Evolutionary conservation across 2,888 invertebrate genomes (phyloP).

Genomic region (Gymnoscelis rufifasciata): DNA sequence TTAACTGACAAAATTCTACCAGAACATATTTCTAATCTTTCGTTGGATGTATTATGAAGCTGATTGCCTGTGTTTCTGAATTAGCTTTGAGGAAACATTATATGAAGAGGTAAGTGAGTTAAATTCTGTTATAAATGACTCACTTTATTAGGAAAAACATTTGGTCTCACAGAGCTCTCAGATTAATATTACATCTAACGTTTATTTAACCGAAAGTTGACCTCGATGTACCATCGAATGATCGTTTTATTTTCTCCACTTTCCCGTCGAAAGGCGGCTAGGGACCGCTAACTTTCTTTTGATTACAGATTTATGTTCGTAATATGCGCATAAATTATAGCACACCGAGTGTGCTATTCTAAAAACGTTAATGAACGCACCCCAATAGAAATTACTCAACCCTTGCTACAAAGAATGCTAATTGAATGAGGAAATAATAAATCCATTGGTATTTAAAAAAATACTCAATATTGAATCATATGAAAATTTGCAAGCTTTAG

Average conservation of each 20-base stretch:
- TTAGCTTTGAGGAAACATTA: constrained; percentile 9
- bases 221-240: constrained; percentile 6
- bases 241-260: constrained; percentile 10
- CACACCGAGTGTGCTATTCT: constrained; percentile 1
- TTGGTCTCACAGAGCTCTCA: constrained; percentile 19
- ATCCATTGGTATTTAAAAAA: no score
- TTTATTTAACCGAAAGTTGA: constrained; percentile 9
- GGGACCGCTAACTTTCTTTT: constrained; percentile 30
- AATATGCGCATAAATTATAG: constrained; percentile 13
- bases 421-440: constrained; percentile 1
- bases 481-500: no score
- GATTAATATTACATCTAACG: constrained; percentile 22
- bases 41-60: constrained; percentile 23
- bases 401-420: not conserved
- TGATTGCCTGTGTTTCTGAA: constrained; percentile 25
- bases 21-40: constrained; percentile 11
- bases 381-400: not conserved
- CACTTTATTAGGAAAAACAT: constrained; percentile 13
- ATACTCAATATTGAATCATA: not conserved
- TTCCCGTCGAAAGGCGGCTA: constrained; percentile 22
- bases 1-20: constrained; percentile 20
- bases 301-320: constrained; percentile 29
- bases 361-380: constrained; percentile 2
- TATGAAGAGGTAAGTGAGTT: constrained; percentile 19
- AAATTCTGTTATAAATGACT: constrained; percentile 1